Base-by-base conservation (phyloP, 2,797 vertebrate genomes). In the Adrianichthys oophorus region DNA sequence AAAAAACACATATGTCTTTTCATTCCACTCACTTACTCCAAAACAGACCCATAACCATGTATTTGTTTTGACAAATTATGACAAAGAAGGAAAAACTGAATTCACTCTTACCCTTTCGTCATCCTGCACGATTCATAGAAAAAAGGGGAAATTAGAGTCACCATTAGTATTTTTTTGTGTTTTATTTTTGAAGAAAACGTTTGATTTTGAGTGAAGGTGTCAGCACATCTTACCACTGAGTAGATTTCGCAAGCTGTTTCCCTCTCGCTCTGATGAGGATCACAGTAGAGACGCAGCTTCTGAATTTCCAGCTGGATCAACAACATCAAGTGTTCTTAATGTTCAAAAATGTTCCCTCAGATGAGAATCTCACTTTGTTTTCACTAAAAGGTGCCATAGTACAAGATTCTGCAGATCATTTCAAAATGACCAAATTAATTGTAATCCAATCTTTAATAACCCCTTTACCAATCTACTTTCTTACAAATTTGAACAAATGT, bases 221-320 rank as follows among this genome's bases (percentile, higher is more conserved):
- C 15, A 13, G 0, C 21, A 5, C 17, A 41, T 50, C 85, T 86
- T 72, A 94, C 93, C 90, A 94, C 92, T 42, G 90, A 91, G 76
- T 84, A 91, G 72, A 94, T 94, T 79, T 94, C 93, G 88, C 93
- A 94, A 0, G 93, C 92, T 0, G 92, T 93, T 80, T 94, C 93
- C 66, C 91, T 86, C 57, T 93, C 90, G 16, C 91, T 94, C 76
- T 94, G 93, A 48, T 89, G 78, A 7, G 93, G 93, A 68, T 94
- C 92, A 76, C 93, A 94, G 67, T 94, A 94, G 48, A 94, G 69
- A 59, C 93, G 91, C 70, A 94, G 75, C 73, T 94, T 94, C 87
- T 94, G 93, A 46, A 94, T 76, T 51, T 92, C 91, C 54, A 92
- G 73, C 93, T 94, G 62, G 21, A 60, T 3, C 14, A 15, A 60